Percentiles rank a stretch among this genome's conserved stretches.
Evolutionary conservation across 2,888 invertebrate genomes (phyloP).

Genomic region (Sarcophaga rosellei): DNA sequence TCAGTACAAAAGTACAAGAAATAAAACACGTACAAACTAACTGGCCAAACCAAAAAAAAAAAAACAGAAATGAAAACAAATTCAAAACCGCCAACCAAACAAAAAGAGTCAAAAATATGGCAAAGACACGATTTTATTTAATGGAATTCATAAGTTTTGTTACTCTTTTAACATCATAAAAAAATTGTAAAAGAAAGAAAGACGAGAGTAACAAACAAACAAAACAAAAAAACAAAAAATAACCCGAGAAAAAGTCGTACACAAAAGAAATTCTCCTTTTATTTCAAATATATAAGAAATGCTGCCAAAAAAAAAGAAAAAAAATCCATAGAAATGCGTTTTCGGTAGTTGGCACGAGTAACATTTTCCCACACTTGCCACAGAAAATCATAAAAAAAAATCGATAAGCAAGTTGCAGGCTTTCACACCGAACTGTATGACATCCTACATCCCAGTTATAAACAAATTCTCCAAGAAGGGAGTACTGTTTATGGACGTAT

Average conservation of each 20-base stretch:
- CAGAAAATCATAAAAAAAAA: not conserved
- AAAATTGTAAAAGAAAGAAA: slow-evolving; percentile 13
- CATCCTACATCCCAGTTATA: no score
- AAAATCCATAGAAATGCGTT: slow-evolving; percentile 61
- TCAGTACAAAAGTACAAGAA: slow-evolving; percentile 5
- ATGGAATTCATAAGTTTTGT: slow-evolving; percentile 71
- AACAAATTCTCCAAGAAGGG: no score
- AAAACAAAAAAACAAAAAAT: not conserved
- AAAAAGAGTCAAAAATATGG: slow-evolving; percentile 57
- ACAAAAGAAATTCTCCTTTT: slow-evolving; percentile 65
- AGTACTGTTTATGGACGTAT: no score
- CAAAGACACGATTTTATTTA: slow-evolving; percentile 71
- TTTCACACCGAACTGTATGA: no score
- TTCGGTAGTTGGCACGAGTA: slow-evolving; percentile 68
- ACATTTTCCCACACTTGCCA: slow-evolving; percentile 68
- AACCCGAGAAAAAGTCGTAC: slow-evolving; percentile 30
- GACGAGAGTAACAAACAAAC: no score
- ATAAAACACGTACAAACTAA: not conserved
- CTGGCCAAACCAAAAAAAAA: slow-evolving; percentile 15
- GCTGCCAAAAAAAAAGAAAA: slow-evolving; percentile 9
- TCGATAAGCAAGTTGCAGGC: not conserved
- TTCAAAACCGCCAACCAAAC: slow-evolving; percentile 8
- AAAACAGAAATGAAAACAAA: slow-evolving; percentile 1
- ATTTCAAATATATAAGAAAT: slow-evolving; percentile 47
- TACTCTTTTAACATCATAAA: slow-evolving; percentile 41